These are phyloP conservation scores for Epinephelus awoara DNA, from an alignment of 2,797 vertebrate species.

Conservation along the genomic window DNA sequence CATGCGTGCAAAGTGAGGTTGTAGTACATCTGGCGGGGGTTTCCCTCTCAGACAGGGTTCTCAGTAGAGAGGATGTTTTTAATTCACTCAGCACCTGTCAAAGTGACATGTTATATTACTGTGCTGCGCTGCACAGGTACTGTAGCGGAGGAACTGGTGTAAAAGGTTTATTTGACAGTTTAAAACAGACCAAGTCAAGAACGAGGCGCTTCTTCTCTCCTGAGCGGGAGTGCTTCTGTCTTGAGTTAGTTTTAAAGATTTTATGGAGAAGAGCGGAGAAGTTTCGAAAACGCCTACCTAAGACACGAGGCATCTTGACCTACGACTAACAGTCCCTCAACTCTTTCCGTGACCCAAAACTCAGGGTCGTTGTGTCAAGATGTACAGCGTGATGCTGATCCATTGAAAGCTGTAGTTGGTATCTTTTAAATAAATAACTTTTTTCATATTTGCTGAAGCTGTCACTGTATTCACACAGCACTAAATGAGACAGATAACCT, in stretches of 20 bases:
- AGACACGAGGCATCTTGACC: neutral
- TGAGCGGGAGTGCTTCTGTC: slow-evolving; percentile 6
- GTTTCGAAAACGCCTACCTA: neutral
- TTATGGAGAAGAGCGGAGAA: neutral
- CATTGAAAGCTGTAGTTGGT: too few relatives aligned
- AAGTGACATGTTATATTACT: slow-evolving; percentile 82
- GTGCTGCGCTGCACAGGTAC: slow-evolving; percentile 69
- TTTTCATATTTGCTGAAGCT: too few relatives aligned
- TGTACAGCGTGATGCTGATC: slow-evolving; percentile 1
- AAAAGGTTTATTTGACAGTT: slow-evolving; percentile 69
- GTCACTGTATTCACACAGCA: too few relatives aligned
- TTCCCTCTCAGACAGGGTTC: slow-evolving; percentile 75
- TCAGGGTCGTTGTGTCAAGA: neutral
- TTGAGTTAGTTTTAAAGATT: slow-evolving; percentile 41
- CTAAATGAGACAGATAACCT: too few relatives aligned
- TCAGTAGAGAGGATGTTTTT: slow-evolving; percentile 77
- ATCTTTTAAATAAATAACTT: too few relatives aligned
- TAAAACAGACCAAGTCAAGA: slow-evolving; percentile 55
- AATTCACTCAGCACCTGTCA: slow-evolving; percentile 83
- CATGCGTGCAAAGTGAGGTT: slow-evolving; percentile 81
- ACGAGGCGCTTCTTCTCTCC: slow-evolving; percentile 11
- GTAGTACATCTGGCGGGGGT: slow-evolving; percentile 81
- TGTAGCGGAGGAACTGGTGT: slow-evolving; percentile 45
- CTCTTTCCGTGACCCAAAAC: neutral
- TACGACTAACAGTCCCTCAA: neutral